These are phyloP conservation scores for Sus scrofa DNA, from an alignment of 2,113 vertebrate species.

Conservation along the genomic window T2T-Sscrofa CM000814.6:82244501-82245000, in stretches of 20 bases:
- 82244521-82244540: neutral
- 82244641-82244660: neutral
- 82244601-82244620: neutral
- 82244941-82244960: slow-evolving; percentile 91
- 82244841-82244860: slow-evolving; percentile 91
- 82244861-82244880: slow-evolving; percentile 51
- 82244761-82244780: slow-evolving; percentile 86
- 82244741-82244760: neutral
- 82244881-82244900: slow-evolving; percentile 72
- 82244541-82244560: neutral
- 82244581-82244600: neutral
- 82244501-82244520: neutral
- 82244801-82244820: slow-evolving; percentile 89
- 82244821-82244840: slow-evolving; percentile 85
- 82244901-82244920: slow-evolving; percentile 88
- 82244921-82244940: slow-evolving; percentile 89
- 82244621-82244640: neutral
- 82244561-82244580: neutral
- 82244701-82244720: slow-evolving; percentile 11
- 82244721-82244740: neutral
- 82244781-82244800: slow-evolving; percentile 86
- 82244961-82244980: slow-evolving; percentile 91
- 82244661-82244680: neutral
- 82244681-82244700: neutral
- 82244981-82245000: slow-evolving; percentile 92